Evolutionary conservation across 1,140 invertebrate genomes (phyloP), one percentile per base, ranked within the genome.

Genomic region (Bombus polaris): DNA sequence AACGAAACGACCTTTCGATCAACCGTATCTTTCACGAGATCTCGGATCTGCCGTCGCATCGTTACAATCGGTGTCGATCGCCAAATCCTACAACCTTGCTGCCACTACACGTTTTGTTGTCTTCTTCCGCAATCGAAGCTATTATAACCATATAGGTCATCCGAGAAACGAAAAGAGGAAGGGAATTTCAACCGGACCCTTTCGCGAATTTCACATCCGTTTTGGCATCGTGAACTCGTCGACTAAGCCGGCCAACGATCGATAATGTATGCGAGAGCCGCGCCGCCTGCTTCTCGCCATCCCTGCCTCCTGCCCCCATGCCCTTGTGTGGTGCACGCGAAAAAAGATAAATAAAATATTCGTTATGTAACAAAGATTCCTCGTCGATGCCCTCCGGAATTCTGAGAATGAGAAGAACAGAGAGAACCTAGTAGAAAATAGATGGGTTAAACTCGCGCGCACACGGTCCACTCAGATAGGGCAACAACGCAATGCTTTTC

Each of bases 221-320:
- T 89, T 89, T 87, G 80, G 80, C 88, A 82, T 86, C 72, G 77
- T 37, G 53, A 77, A 70, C 47, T 57, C 44, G 65, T 37, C 59
- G 84, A 85, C 76, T 72, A 77, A 81, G 85, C 85, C 44, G 80
- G 79, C 76, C 66, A 79, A 81, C 57, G 84, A 37, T 87, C 84
- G 80, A 89, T 89, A 89, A 89, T 89, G 85, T 89, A 89, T 89
- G 88, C 84, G 84, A 87, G 84, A 83, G 83, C 71, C 47, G 65
- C 87, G 70, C 37, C n/a, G 62, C 18, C 81, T 62, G 62, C 18
- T 73, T 62, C 59, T 44, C 1, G 13, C 15, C 13, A n/a, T 10
- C 47, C 22, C 65, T 2, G 32, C n/a, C 25, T 6, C 32, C 25
- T 75, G n/a, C 25, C 62, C 73, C 42, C n/a, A 32, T 70, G 71